Base-by-base conservation (phyloP, 2,888 invertebrate genomes). In the Drosophila putrida region DNA sequence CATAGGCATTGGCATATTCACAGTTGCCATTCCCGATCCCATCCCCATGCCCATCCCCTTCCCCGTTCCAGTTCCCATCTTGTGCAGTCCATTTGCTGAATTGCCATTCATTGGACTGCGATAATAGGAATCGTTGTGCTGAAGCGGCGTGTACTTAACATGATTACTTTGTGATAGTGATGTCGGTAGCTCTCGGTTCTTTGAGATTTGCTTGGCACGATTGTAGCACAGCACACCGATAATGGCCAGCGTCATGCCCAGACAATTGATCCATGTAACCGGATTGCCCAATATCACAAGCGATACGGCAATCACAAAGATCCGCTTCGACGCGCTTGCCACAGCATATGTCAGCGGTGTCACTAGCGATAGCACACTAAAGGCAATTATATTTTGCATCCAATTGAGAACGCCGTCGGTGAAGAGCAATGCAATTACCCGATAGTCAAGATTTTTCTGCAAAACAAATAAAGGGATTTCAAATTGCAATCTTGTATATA, bases 331-430 rank as follows among this genome's bases (percentile, higher is more conserved):
- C 28, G 98, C 97, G 93, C 97, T 98, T 57, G 98, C 98, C 62
- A 99, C 98, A 0, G 98, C 98, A 93, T 99, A 99, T 0, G 98
- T 97, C 35, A 99, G 94, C 41, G 99, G 98, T n/a, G 98, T 95
- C 39, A 99, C 97, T 76, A 96, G 93, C 58, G 97, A 97, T 80
- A 99, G 94, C 59, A 99, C 96, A 81, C 97, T 97, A 93, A 99
- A 99, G 0, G 99, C 99, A 57, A 98, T 95, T 86, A 98, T 96
- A 91, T 98, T 99, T 93, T 99, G 99, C 80, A 97, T 93, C 96
- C 98, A 99, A 90, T 97, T 98, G 77, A 98, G 94, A 59, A 96
- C 93, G 13, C 98, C 98, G 93, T 98, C 98, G 15, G 95, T 91
- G 69, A 96, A 93, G 36, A 97, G 92, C 61, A 97, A 92, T 4